Base-by-base conservation (phyloP, 2,888 invertebrate species). In the Chloroclystis v-ata region DNA sequence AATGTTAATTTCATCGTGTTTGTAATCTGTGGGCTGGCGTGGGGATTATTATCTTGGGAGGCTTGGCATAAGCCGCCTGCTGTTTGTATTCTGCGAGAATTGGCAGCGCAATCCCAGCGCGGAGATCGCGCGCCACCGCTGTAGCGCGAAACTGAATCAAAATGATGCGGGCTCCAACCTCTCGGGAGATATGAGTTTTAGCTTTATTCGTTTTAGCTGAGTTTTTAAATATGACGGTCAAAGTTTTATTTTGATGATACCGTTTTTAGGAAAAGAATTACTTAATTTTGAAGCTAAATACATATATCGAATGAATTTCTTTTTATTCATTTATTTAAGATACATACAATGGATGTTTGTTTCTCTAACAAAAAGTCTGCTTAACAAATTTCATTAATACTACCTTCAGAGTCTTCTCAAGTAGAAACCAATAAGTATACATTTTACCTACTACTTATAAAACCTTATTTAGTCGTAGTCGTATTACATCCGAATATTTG, bases 1-100 rank as follows among this genome's bases (percentile, higher is more conserved):
- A 50, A 50, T 50, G 29, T 43, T 50, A 46, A 50, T 43, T 50
- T 39, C 20, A 38, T 28, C 28, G n/a, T 25, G 41, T 33, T 45
- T 14, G 32, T 49, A 45, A 45, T 49, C 44, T 46, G 24, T 45
- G 26, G 2, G 28, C 28, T n/a, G 44, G 25, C 25, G 16, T 28
- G 39, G 9, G 38, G 46, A 42, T 46, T 43, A 38, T 50, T 33
- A 38, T 24, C 28, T 29, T 35, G 11, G 12, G 25, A 20, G 39
- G 11, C 14, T 25, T 10, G 11, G 26, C 4, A 13, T 26, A 39
- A 35, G 25, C 35, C 9, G 45, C 16, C 32, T 13, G 25, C 26
- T 28, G 48, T 43, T 44, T 32, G 35, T 30, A 11, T n/a, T 32
- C 41, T 30, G 25, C 7, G 33, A 32, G 26, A 44, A 32, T 38